A percentile compares a stretch with the other conserved stretches of the same genome.
Evolutionary conservation across 2,113 vertebrate genomes (phyloP).

Genomic region (Pleuronectes platessa): DNA sequence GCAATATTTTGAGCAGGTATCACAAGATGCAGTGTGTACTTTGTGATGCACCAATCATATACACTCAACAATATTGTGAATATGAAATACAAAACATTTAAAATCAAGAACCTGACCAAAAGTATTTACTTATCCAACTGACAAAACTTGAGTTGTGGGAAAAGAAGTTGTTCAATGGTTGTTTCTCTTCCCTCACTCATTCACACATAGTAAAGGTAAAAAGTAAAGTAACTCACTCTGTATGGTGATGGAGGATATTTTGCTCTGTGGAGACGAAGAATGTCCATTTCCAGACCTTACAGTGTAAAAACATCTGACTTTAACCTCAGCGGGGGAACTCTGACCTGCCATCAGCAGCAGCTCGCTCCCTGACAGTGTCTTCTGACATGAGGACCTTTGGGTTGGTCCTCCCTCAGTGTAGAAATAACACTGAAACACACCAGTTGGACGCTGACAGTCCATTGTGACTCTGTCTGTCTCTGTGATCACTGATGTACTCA

Average conservation of each 20-base stretch:
- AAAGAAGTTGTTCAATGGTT: background rate
- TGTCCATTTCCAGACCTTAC: fast-evolving
- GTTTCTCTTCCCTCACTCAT: background rate
- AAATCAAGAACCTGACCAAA: no score
- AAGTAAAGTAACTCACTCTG: constrained; percentile 18
- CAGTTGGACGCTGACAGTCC: constrained; percentile 10
- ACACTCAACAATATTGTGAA: no score
- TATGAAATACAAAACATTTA: no score
- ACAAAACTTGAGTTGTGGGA: no score
- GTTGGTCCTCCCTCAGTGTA: fast-evolving
- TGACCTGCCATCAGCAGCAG: background rate
- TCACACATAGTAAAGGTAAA: background rate
- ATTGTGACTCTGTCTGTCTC: constrained; percentile 35
- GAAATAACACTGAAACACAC: constrained; percentile 20
- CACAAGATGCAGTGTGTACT: no score
- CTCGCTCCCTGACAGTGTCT: constrained; percentile 28
- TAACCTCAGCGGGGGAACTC: constrained; percentile 2
- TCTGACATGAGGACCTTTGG: background rate
- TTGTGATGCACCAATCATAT: background rate
- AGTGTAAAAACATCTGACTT: constrained; percentile 38
- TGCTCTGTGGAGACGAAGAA: constrained; percentile 21
- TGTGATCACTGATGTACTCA: background rate
- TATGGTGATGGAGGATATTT: background rate
- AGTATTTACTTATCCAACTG: no score
- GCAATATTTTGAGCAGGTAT: no score